These are phyloP conservation scores for Cataglyphis rosenhaueri DNA, from an alignment of 2,888 invertebrate genomes.

Conservation along the genomic window DNA sequence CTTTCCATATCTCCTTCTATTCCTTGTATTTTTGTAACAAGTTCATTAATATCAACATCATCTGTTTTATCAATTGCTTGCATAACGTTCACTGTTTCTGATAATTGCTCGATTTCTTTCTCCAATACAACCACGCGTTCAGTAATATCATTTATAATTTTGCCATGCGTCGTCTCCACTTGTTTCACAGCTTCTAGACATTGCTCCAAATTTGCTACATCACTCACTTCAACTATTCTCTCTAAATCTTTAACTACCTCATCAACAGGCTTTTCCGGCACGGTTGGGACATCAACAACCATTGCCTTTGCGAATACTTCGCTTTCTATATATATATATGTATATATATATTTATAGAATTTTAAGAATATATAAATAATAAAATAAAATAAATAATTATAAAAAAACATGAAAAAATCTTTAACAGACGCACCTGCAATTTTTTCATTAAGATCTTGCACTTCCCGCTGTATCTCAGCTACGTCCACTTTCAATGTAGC, in stretches of 20 bases:
- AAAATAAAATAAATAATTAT: not conserved
- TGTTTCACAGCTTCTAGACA: conserved; percentile 30
- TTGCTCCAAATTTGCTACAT: not conserved
- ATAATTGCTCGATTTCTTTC: conserved; percentile 66
- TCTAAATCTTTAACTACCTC: not conserved
- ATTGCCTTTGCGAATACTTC: not conserved
- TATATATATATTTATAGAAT: not conserved
- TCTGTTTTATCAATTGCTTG: conserved; percentile 40
- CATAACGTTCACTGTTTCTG: conserved; percentile 70
- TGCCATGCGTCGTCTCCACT: conserved; percentile 28
- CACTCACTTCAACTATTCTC: not conserved
- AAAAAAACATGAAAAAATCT: not conserved
- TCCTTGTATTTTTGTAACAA: conserved; percentile 83
- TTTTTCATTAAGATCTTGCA: conserved; percentile 62
- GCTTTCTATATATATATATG: not conserved
- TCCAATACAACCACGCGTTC: conserved; percentile 71
- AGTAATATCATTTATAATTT: conserved; percentile 54
- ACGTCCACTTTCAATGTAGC: conserved; percentile 66
- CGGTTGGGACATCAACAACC: too few relatives aligned
- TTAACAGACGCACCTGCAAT: conserved; percentile 29
- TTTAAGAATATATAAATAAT: not conserved
- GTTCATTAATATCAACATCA: conserved; percentile 76
- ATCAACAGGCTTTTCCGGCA: not conserved
- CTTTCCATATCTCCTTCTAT: conserved; percentile 85
- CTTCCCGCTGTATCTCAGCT: conserved; percentile 56